Evolutionary conservation across 2,888 invertebrate genomes (phyloP).

Genomic region (Brassicogethes aeneus): DNA sequence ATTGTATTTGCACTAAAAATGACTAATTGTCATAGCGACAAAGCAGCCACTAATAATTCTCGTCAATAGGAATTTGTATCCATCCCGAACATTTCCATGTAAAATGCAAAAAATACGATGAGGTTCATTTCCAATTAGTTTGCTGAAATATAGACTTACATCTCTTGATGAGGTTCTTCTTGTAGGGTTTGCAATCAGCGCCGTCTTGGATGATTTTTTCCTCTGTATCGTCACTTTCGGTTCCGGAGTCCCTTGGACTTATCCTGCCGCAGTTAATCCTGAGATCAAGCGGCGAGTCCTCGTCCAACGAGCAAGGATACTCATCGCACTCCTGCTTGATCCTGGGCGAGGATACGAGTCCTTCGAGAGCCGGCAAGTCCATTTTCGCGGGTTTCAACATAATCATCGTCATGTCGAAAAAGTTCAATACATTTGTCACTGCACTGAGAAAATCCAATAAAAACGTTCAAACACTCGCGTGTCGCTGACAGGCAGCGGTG

Average conservation of each 20-base stretch:
- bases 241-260: conserved; percentile 55
- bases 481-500: too few species aligned
- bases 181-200: conserved; percentile 59
- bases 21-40: too few species aligned
- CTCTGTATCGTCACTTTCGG: conserved; percentile 75
- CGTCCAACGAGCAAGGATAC: conserved; percentile 21
- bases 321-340: conserved; percentile 27
- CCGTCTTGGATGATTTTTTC: conserved; percentile 46
- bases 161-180: conserved; percentile 88
- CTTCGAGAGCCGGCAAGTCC: conserved; percentile 22
- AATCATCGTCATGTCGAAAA: conserved; percentile 17
- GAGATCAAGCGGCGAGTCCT: conserved; percentile 60
- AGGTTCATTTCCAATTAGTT: too few species aligned
- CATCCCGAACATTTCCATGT: too few species aligned
- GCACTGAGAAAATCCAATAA: conserved; percentile 4
- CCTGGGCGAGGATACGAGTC: conserved; percentile 18
- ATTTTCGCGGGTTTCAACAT: conserved; percentile 25
- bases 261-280: conserved; percentile 51
- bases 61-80: too few species aligned
- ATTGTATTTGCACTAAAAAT: too few species aligned
- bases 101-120: too few species aligned
- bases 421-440: too few species aligned
- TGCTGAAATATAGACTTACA: conserved; percentile 60
- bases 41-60: too few species aligned
- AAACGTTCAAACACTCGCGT: conserved; percentile 13